These are phyloP conservation scores for Parnassius smintheus DNA, from an alignment of 2,888 invertebrate species.

Conservation along the genomic window DNA sequence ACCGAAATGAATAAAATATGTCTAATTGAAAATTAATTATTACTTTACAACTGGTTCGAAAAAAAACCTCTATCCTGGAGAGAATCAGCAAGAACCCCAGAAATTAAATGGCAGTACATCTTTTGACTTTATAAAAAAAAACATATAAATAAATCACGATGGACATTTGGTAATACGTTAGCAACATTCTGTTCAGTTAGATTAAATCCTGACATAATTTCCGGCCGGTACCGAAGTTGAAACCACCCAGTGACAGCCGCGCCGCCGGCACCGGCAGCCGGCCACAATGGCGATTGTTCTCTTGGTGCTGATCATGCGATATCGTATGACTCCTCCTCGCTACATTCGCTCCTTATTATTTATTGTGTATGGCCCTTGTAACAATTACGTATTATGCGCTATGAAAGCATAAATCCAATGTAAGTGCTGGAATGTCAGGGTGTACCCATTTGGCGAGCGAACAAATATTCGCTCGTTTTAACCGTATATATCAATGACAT, in stretches of 20 bases:
- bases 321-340: slow-evolving; percentile 46
- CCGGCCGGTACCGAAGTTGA: slow-evolving; percentile 37
- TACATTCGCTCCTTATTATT: slow-evolving; percentile 53
- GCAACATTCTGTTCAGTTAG: neutral
- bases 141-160: neutral
- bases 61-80: too few species aligned
- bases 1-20: too few species aligned
- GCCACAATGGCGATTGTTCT: slow-evolving; percentile 73
- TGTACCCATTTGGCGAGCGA: neutral
- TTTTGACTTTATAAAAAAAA: too few species aligned
- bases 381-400: slow-evolving; percentile 39
- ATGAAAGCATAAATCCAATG: slow-evolving; percentile 20
- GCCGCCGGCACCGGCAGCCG: slow-evolving; percentile 67
- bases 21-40: too few species aligned
- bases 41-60: too few species aligned
- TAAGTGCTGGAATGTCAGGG: slow-evolving; percentile 10
- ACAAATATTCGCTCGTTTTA: neutral
- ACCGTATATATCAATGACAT: too few species aligned
- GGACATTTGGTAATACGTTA: neutral
- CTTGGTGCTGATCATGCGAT: slow-evolving; percentile 50
- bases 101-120: too few species aligned
- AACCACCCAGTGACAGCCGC: slow-evolving; percentile 61
- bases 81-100: too few species aligned
- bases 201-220: slow-evolving; percentile 36
- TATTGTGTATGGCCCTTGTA: slow-evolving; percentile 43